Evolutionary conservation across 2,113 vertebrate species (phyloP).

Genomic region (Callipepla californica): DNA sequence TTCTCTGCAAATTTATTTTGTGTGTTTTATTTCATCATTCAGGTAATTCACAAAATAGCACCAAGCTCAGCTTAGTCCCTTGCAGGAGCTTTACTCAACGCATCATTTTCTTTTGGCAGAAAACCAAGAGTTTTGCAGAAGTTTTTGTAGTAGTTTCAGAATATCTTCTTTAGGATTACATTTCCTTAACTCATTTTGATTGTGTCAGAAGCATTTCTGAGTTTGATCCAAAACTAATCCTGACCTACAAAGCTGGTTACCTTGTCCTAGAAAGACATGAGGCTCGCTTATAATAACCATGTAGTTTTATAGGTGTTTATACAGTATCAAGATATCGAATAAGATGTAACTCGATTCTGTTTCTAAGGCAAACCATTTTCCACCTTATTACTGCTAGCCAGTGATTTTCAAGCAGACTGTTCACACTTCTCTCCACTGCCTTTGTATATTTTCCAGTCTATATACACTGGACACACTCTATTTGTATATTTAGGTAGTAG

Average conservation of each 20-base stretch:
- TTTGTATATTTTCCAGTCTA: slow-evolving; percentile 45
- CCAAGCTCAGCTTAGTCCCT: slow-evolving; percentile 14
- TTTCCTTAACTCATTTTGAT: slow-evolving; percentile 31
- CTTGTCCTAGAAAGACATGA: slow-evolving; percentile 15
- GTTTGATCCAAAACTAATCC: slow-evolving; percentile 41
- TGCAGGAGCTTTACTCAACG: neutral
- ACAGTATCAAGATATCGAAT: neutral
- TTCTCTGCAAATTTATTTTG: slow-evolving; percentile 40
- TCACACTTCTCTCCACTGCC: neutral
- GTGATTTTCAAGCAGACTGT: neutral
- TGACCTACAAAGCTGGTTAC: slow-evolving; percentile 42
- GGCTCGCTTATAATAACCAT: neutral
- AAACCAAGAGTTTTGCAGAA: neutral
- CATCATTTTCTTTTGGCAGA: neutral
- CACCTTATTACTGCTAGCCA: slow-evolving; percentile 7
- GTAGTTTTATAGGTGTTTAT: neutral
- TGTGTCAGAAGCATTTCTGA: slow-evolving; percentile 42
- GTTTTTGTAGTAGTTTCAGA: neutral
- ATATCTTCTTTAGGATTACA: neutral
- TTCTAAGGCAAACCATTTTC: slow-evolving; percentile 26
- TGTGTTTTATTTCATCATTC: slow-evolving; percentile 1
- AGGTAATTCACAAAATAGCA: slow-evolving; percentile 4
- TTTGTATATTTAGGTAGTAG: neutral
- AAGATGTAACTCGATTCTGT: neutral
- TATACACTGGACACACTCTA: slow-evolving; percentile 4